Conservation (phyloP, 2,113 vertebrate genomes). For the Cephalopholis sonnerati region DNA sequence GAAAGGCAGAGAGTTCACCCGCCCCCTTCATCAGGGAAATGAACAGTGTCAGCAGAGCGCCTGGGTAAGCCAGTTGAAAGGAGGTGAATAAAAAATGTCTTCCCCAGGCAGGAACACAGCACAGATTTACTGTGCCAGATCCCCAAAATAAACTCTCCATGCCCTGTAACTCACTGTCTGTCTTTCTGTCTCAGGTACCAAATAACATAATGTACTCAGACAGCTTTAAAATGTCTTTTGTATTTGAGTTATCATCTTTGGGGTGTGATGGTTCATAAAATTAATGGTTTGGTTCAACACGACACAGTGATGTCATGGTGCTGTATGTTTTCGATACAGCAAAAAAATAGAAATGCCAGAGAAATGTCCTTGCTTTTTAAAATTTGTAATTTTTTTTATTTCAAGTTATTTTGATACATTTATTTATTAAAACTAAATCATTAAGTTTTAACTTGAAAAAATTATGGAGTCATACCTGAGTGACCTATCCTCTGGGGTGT, state of each 20-base stretch:
- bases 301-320: too few species aligned
- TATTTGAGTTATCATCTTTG: neutral
- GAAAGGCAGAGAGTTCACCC: slow-evolving; percentile 45
- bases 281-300: too few species aligned
- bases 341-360: too few species aligned
- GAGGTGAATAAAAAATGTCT: slow-evolving; percentile 72
- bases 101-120: slow-evolving; percentile 53
- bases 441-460: too few species aligned
- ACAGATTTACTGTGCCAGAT: slow-evolving; percentile 45
- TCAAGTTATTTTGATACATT: too few species aligned
- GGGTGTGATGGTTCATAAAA: too few species aligned
- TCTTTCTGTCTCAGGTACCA: slow-evolving; percentile 12
- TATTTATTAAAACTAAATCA: too few species aligned
- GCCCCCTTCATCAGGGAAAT: slow-evolving; percentile 60
- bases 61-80: slow-evolving; percentile 54
- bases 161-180: slow-evolving; percentile 28
- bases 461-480: too few species aligned
- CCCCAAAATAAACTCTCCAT: slow-evolving; percentile 69
- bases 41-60: slow-evolving; percentile 60
- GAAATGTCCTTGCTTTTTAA: too few species aligned
- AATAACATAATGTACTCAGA: neutral
- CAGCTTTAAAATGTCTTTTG: slow-evolving; percentile 2
- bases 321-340: too few species aligned
- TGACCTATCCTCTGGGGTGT: too few species aligned
- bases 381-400: too few species aligned